phyloP scores from a whole-genome alignment of 2,888 invertebrate species.

The Pristionchus exspectatus region DNA sequence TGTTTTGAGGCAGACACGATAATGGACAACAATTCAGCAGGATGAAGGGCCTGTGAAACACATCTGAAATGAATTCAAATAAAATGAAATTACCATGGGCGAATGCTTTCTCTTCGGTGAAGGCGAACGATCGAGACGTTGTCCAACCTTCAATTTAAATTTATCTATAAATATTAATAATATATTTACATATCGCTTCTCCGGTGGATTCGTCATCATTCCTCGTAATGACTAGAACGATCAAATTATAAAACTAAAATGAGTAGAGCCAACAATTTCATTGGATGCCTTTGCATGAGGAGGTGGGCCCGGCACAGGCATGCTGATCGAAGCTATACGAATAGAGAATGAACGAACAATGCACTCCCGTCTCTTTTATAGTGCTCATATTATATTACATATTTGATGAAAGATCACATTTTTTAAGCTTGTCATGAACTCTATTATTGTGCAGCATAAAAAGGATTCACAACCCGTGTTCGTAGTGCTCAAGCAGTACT shows the following conservation, averaged over 20 bases:
- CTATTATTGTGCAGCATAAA: not conserved
- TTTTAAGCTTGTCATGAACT: not conserved
- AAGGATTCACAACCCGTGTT: not conserved
- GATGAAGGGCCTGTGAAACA: not conserved
- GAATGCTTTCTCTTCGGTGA: not conserved
- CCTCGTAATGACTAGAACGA: not conserved
- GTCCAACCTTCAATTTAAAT: not conserved
- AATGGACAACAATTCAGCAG: not conserved
- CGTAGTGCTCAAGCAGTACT: not conserved
- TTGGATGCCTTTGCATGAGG: not conserved
- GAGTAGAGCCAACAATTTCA: not conserved
- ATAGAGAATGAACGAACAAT: not conserved
- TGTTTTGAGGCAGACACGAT: not conserved
- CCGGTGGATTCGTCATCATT: not conserved
- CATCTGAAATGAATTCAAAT: not conserved
- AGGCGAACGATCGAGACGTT: not conserved
- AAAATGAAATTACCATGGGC: not conserved
- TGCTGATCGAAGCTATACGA: not conserved
- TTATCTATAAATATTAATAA: not conserved
- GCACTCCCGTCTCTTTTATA: not conserved
- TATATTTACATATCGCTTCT: not conserved
- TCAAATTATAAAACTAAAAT: not conserved
- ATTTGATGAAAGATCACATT: not conserved
- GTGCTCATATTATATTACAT: not conserved
- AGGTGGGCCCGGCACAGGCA: not conserved